A percentile compares a stretch with the other conserved stretches of the same genome.
Conservation (phyloP, 2,113 vertebrate genomes). For the Vulpes vulpes region DNA sequence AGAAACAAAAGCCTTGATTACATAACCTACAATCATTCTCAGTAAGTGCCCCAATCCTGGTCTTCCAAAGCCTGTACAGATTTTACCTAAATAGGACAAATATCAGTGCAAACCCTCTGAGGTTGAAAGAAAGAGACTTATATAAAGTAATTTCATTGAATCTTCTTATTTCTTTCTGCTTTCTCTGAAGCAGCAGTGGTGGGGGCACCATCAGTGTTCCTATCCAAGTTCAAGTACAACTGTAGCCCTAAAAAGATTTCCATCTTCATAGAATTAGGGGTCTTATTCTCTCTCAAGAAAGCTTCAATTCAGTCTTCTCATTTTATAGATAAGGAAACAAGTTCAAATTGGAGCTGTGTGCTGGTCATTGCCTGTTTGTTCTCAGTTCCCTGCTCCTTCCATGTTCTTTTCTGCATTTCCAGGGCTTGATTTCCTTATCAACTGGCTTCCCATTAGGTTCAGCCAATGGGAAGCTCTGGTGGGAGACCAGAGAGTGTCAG, state of each 20-base stretch:
- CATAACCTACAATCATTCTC: constrained; percentile 25
- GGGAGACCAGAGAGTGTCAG: not conserved
- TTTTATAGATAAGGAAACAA: not conserved
- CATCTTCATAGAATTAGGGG: not conserved
- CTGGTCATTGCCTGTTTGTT: not conserved
- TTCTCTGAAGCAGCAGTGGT: not conserved
- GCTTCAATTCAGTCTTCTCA: not conserved
- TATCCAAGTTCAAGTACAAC: not conserved
- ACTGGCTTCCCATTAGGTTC: not conserved
- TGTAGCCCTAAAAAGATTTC: not conserved
- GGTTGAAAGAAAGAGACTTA: not conserved
- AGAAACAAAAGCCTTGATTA: constrained; percentile 64
- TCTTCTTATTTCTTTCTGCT: not conserved
- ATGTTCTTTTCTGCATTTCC: not conserved
- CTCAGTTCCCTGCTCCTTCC: not conserved
- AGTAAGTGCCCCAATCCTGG: not conserved
- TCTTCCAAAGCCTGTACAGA: constrained; percentile 35
- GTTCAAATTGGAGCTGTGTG: not conserved
- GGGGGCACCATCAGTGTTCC: not conserved
- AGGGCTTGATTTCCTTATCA: not conserved
- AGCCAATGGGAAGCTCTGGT: not conserved
- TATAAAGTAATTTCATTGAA: not conserved
- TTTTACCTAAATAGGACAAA: constrained; percentile 15
- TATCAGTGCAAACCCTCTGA: not conserved
- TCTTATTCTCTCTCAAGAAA: not conserved